Evolutionary conservation across 2,797 vertebrate species (phyloP), one percentile per base, ranked within the genome.

Genomic region (Lates japonicus): DNA sequence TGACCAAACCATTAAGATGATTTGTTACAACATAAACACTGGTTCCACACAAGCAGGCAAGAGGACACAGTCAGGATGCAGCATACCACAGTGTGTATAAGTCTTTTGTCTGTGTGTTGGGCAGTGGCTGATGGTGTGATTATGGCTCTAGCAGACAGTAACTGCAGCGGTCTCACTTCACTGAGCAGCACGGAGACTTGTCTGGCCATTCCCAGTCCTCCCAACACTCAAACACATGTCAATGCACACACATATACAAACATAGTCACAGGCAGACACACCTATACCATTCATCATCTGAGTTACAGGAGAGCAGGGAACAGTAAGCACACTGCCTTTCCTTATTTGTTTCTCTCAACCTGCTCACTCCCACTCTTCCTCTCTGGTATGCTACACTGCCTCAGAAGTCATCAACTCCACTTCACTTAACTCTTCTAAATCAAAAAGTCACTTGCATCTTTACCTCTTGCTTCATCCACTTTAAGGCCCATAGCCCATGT

Each of bases 261-360:
- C 39, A 44, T 39, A 70, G 48, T 52, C 49, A 61, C 33, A 48
- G 22, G 46, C 5, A 67, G 17, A 74, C 59, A 70, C 67, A 77
- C 80, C 46, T 70, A 52, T 68, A 41, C 71, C 85, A 93, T 93
- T 91, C 81, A 92, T 93, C 89, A 90, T 80, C 65, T 25, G 69
- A 57, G 57, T 29, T 42, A 70, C 74, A 66, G 80, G 80, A 80
- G 79, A 85, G 69, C 22, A 22, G 39, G 35, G 59, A 71, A 60
- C 71, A 71, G 49, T 63, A 76, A 72, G 62, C 66, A 66, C 61
- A 69, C 29, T 57, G 48, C 80, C 61, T 81, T 63, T 65, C 33
- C 66, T 71, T 39, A 59, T 75, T 70, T 55, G 62, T 61, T 29
- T 39, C 69, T 78, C 51, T 58, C 63, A 22, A 7, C 48, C 64